Conservation (phyloP, 1,140 invertebrate species). For the Cyclina sinensis region DNA sequence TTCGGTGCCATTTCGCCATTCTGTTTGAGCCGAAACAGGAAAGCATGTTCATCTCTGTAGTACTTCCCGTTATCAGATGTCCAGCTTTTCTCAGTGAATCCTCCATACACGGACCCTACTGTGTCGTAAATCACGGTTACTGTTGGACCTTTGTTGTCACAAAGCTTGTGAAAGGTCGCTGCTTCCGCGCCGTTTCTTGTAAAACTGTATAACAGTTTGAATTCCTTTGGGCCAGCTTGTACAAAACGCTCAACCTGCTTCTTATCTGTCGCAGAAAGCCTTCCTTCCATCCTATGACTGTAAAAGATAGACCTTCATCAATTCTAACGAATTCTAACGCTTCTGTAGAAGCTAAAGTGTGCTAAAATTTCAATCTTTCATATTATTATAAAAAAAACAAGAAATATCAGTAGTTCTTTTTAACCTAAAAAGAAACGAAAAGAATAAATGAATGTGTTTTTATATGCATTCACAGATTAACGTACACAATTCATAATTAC, state of each 20-base stretch:
- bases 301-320: too few relatives aligned
- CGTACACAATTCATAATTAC: too few relatives aligned
- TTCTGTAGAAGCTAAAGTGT: too few relatives aligned
- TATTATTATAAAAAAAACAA: too few relatives aligned
- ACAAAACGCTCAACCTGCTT: not conserved
- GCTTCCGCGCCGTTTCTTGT: conserved; percentile 62
- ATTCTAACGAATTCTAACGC: too few relatives aligned
- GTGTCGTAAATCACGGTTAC: conserved; percentile 70
- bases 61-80: not conserved
- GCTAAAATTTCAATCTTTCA: too few relatives aligned
- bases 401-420: too few relatives aligned
- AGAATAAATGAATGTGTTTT: too few relatives aligned
- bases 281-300: not conserved
- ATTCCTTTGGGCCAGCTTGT: conserved; percentile 3
- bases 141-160: conserved; percentile 72
- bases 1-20: not conserved
- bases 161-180: conserved; percentile 68
- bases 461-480: too few relatives aligned
- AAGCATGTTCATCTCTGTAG: conserved; percentile 1
- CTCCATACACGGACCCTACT: conserved; percentile 67
- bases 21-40: not conserved
- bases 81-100: conserved; percentile 68
- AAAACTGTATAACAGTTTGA: conserved; percentile 65
- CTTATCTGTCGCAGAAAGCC: not conserved
- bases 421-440: too few relatives aligned